These are phyloP conservation scores for Berghia stephanieae DNA, from an alignment of 1,140 invertebrate genomes.

Conservation along the genomic window DNA sequence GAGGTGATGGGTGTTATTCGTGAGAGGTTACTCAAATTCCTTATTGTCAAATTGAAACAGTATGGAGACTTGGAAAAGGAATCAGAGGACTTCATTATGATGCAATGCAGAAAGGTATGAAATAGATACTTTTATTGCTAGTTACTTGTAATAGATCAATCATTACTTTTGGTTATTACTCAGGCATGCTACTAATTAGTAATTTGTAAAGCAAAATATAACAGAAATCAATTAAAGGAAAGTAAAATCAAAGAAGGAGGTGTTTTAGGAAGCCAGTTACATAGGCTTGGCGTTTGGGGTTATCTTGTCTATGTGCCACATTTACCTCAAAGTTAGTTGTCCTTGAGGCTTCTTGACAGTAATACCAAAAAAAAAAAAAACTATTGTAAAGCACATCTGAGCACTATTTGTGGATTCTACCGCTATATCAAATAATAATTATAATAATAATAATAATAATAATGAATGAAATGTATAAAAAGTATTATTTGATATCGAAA, in stretches of 20 bases:
- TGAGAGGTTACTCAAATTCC: constrained; percentile 88
- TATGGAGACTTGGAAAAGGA: constrained; percentile 84
- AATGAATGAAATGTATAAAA: too few species aligned
- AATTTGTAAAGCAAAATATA: background rate
- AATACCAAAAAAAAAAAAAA: too few species aligned
- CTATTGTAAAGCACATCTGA: too few species aligned
- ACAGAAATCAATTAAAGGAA: too few species aligned
- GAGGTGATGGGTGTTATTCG: constrained; percentile 69
- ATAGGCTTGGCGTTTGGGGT: background rate
- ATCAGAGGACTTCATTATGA: constrained; percentile 84
- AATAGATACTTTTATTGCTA: background rate
- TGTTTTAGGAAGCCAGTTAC: background rate
- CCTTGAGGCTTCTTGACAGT: too few species aligned
- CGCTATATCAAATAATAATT: too few species aligned
- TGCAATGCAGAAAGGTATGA: constrained; percentile 84
- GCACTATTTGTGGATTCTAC: too few species aligned
- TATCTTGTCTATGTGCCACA: background rate
- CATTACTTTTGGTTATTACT: background rate
- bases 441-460: too few species aligned
- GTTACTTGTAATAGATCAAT: background rate
- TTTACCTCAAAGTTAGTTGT: too few species aligned
- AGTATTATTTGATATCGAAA: too few species aligned
- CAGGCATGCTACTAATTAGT: background rate
- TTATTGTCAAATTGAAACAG: constrained; percentile 84
- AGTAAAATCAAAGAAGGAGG: background rate